Base-by-base conservation (phyloP, 2,113 vertebrate genomes). In the Takifugu flavidus region DNA sequence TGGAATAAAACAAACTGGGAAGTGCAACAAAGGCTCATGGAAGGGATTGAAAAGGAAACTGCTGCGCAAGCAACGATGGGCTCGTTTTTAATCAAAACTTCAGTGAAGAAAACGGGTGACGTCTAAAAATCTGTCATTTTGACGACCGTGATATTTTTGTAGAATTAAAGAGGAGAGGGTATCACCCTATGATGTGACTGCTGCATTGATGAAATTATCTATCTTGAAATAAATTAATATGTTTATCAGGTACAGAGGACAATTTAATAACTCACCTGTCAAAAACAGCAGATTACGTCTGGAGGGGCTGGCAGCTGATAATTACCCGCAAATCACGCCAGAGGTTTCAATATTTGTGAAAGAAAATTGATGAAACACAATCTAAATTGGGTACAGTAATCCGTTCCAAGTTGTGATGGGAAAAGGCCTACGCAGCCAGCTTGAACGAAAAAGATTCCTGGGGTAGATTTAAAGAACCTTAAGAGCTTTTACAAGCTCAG, bases 251-350 rank as follows among this genome's bases (percentile, higher is more conserved):
- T 84, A 86, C 67, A 60, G 72, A 70, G 83, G 84, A 89, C 87
- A 85, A 79, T 90, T 86, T 89, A 90, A 90, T 91, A 91, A 90
- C 86, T 90, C 85, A 87, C 74, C 88, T 90, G 90, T 91, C 90
- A 91, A 82, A 84, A 79, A 65, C 68, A 78, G 68, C 75, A 77
- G 82, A 86, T 85, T 89, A 86, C 76, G 85, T 89, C 85, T 75
- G 70, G 76, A 65, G 75, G 82, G 88, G 87, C 74, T 85, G 84
- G 77, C 84, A 88, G 75, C 74, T 81, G 82, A 90, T 87, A 89
- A 89, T 90, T 89, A 89, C 77, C 70, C 85, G 74, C 77, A 87
- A 84, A 88, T 82, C 79, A 58, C 67, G 51, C 55, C 75, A 50
- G 64, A 61, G 76, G 68, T 85, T 74, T 81, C 76, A 75, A 68